Evolutionary conservation across 2,797 vertebrate species (phyloP), one percentile per base, ranked within the genome.

Genomic region (Acanthopagrus latus): DNA sequence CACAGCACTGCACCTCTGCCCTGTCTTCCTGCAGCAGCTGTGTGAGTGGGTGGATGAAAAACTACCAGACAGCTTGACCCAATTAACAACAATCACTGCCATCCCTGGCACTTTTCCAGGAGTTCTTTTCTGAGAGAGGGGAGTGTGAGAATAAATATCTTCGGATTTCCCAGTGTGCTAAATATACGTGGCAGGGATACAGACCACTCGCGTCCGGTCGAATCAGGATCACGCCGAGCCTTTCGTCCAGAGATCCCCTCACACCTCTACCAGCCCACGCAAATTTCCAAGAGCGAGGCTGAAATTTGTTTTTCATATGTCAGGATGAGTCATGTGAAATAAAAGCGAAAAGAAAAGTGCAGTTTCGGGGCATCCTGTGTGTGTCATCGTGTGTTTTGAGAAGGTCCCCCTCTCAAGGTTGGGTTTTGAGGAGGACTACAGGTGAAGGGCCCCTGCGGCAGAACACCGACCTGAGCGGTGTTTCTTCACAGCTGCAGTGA

Each of bases 31-130:
- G 43, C 73, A 72, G 54, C 52, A 52, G 64, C 69, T 76, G 73
- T 41, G 41, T 44, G 70, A 85, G 88, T 90, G 85, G 81, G 82
- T 74, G 83, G 83, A 89, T 84, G 64, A 86, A 74, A 74, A 84
- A 81, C 82, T 56, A 81, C 56, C 59, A 89, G 87, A 85, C 88
- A 82, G 81, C 70, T 79, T 87, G 89, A 93, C 90, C 91, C 84
- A 89, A 86, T 92, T 93, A 89, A 76, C 57, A 86, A 78, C 79
- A 86, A 82, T 83, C 62, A 38, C 72, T 63, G 58, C 55, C 70
- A 78, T 80, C 60, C 6, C 71, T 82, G 84, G 81, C 74, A 71
- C 64, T 62, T 80, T 76, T 78, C 72, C 90, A 83, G 43, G 29
- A 78, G 47, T 51, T 70, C 56, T 71, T 33, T 76, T 82, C 69